Percentiles rank a stretch among this genome's conserved stretches.
phyloP scores from a whole-genome alignment of 2,797 vertebrate genomes.

The Gallinago solitaria region DNA sequence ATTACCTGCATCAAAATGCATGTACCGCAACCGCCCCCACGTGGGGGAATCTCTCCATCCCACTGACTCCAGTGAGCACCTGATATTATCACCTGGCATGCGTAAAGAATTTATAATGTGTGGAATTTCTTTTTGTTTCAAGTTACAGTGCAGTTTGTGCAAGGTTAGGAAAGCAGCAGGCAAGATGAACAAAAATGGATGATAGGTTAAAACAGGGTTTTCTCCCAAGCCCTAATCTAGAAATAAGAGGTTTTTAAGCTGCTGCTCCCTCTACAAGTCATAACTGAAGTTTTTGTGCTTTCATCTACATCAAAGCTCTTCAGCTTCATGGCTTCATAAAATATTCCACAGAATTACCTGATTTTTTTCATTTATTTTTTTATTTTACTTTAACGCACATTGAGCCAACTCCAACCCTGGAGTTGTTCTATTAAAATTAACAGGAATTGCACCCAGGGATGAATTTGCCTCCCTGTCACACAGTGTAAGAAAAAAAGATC shows the following conservation, averaged over 20 bases:
- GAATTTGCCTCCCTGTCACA: not conserved
- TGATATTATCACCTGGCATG: not conserved
- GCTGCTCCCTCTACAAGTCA: not conserved
- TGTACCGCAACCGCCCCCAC: not conserved
- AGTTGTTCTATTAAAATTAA: constrained; percentile 28
- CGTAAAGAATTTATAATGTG: not conserved
- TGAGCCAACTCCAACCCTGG: not conserved
- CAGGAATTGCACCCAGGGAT: not conserved
- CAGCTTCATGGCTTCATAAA: not conserved
- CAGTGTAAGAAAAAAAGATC: not conserved
- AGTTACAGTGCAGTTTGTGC: not conserved
- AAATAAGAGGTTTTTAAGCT: constrained; percentile 32
- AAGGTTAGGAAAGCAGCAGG: not conserved
- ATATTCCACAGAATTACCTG: constrained; percentile 5
- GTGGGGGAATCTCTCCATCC: not conserved
- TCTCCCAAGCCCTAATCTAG: constrained; percentile 1
- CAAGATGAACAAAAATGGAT: not conserved
- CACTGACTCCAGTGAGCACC: not conserved
- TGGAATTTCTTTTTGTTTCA: not conserved
- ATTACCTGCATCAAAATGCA: not conserved
- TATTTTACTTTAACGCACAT: not conserved
- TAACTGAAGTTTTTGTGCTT: constrained; percentile 39
- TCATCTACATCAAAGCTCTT: constrained; percentile 55
- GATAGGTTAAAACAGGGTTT: not conserved
- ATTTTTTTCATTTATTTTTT: not conserved